phyloP scores from a whole-genome alignment of 2,797 vertebrate species.

The Pangasius macronema region DNA sequence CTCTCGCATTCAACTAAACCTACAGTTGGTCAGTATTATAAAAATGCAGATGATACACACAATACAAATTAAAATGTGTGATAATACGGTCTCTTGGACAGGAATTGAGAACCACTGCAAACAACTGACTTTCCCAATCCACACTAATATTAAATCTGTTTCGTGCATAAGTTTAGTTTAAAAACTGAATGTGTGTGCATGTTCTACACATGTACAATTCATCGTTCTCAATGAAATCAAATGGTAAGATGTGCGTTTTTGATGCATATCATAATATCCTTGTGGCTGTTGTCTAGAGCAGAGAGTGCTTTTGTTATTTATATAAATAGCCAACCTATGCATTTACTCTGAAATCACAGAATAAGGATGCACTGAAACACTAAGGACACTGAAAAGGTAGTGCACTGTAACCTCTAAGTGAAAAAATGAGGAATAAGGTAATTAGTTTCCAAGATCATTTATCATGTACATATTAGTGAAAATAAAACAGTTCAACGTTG shows the following conservation, averaged over 20 bases:
- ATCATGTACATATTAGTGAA: constrained; percentile 12
- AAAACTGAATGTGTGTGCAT: neutral
- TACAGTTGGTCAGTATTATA: neutral
- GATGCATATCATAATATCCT: neutral
- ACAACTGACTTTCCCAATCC: neutral
- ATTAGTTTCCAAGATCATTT: constrained; percentile 27
- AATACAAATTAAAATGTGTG: neutral
- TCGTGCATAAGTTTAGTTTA: neutral
- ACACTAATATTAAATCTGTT: neutral
- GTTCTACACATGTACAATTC: neutral
- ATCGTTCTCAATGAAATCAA: neutral
- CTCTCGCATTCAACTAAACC: neutral
- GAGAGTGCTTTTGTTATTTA: neutral
- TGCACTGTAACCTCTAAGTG: neutral
- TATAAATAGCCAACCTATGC: neutral
- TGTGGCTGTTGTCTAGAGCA: neutral
- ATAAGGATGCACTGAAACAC: neutral
- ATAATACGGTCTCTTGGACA: neutral
- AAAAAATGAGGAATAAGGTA: neutral
- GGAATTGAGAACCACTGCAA: neutral
- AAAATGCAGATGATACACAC: neutral
- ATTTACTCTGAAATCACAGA: neutral
- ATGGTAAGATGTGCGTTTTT: neutral
- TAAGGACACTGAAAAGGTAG: neutral
- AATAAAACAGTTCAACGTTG: neutral